Evolutionary conservation across 2,113 vertebrate genomes (phyloP).

Genomic region (Circaetus gallicus): DNA sequence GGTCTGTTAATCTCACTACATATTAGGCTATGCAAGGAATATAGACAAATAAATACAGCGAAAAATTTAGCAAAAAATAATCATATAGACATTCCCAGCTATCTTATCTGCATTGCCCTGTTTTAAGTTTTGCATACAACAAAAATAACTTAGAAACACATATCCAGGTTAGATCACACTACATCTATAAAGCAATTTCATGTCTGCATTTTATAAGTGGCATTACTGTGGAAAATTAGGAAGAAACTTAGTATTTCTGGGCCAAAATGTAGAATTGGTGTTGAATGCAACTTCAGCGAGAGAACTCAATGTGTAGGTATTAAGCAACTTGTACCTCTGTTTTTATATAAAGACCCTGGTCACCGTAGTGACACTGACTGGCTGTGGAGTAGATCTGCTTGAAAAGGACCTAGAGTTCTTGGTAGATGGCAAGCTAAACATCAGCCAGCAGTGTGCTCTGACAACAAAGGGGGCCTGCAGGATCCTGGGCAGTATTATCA

Average conservation of each 20-base stretch:
- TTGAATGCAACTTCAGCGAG: neutral
- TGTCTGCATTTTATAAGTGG: neutral
- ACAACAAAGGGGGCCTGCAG: neutral
- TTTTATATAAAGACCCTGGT: neutral
- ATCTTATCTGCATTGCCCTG: neutral
- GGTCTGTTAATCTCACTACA: neutral
- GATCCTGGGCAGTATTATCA: too few species aligned
- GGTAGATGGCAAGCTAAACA: neutral
- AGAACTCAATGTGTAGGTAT: neutral
- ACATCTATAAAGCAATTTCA: fast-evolving
- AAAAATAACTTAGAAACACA: neutral
- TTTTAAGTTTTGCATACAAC: neutral
- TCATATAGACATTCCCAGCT: fast-evolving
- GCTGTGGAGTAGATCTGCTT: neutral
- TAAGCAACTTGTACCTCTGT: neutral
- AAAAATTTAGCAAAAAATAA: neutral
- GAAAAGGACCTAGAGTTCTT: neutral
- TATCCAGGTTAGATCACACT: neutral
- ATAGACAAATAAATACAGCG: neutral
- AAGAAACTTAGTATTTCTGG: neutral
- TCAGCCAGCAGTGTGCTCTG: neutral
- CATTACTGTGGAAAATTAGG: neutral
- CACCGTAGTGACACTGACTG: neutral
- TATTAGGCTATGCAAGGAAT: neutral
- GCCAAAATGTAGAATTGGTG: neutral